Conservation (phyloP, 2,797 vertebrate genomes). For the Sebastes diaconus region DNA sequence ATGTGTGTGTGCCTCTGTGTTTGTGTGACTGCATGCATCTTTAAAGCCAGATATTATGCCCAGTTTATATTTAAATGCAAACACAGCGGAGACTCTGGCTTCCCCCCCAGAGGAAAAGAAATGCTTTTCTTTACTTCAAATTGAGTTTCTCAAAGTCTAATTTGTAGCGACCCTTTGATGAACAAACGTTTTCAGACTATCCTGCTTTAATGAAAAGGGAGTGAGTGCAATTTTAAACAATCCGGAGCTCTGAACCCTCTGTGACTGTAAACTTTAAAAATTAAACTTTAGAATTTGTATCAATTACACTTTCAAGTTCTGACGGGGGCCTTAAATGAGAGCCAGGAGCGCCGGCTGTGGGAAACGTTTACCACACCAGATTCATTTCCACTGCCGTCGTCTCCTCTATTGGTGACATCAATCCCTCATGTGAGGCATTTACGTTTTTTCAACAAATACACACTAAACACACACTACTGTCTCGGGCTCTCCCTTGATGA, state of each 20-base stretch:
- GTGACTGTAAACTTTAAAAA: constrained; percentile 84
- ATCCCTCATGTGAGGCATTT: constrained; percentile 76
- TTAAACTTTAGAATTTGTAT: constrained; percentile 83
- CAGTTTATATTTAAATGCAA: constrained; percentile 82
- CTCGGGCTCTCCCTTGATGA: constrained; percentile 64
- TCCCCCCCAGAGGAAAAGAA: constrained; percentile 58
- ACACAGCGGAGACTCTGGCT: constrained; percentile 75
- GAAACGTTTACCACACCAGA: constrained; percentile 63
- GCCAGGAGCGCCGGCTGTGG: constrained; percentile 59
- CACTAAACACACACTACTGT: constrained; percentile 69
- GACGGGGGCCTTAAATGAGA: constrained; percentile 78
- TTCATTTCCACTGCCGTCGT: constrained; percentile 75
- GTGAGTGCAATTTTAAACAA: constrained; percentile 84
- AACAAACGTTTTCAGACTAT: constrained; percentile 82
- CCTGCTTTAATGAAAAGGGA: constrained; percentile 81
- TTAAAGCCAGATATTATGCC: constrained; percentile 67
- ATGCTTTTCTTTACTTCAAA: constrained; percentile 80
- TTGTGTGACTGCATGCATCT: constrained; percentile 55
- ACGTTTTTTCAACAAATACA: constrained; percentile 73
- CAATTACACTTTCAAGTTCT: constrained; percentile 82
- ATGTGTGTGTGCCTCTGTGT: constrained; percentile 37
- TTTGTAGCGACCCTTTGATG: constrained; percentile 83
- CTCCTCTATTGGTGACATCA: constrained; percentile 71
- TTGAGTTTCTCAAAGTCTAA: constrained; percentile 83
- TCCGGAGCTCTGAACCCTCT: constrained; percentile 81